These are phyloP conservation scores for Hyposoter dolosus DNA, from an alignment of 2,888 invertebrate genomes.

Conservation along the genomic window DNA sequence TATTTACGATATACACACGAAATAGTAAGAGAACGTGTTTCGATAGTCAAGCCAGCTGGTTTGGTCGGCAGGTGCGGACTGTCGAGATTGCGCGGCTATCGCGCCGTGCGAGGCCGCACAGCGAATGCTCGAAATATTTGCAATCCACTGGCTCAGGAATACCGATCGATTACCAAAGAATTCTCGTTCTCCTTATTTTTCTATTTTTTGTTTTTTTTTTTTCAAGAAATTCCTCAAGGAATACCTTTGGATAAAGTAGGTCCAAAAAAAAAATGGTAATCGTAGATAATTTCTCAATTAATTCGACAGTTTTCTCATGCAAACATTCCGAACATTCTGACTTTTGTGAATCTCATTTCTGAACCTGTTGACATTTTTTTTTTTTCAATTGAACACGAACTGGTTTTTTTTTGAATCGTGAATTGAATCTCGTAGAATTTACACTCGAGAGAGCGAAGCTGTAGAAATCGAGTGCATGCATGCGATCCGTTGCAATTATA, in stretches of 20 bases:
- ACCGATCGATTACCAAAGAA: conserved; percentile 50
- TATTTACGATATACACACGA: neutral
- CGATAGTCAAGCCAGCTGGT: conserved; percentile 11
- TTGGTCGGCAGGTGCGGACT: conserved; percentile 40
- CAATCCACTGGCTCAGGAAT: conserved; percentile 55
- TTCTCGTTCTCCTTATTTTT: conserved; percentile 30
- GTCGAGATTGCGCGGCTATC: conserved; percentile 42
- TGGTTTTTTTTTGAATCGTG: neutral
- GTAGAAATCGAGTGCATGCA: conserved; percentile 45
- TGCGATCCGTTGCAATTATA: conserved; percentile 29
- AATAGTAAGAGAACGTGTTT: conserved; percentile 15
- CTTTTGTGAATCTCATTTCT: conserved; percentile 11
- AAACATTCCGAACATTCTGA: neutral
- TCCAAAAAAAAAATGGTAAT: neutral
- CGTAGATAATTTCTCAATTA: neutral
- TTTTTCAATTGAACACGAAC: neutral
- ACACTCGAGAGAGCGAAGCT: conserved; percentile 32
- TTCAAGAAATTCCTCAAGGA: conserved; percentile 20
- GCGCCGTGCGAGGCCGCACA: conserved; percentile 16
- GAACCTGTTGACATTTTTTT: neutral
- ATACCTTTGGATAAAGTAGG: neutral
- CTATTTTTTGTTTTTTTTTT: conserved; percentile 39
- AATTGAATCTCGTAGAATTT: conserved; percentile 37
- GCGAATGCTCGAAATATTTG: conserved; percentile 61
- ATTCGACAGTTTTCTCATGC: neutral